Base-by-base conservation (phyloP, 2,797 vertebrate species). In the Myotis findleyi region DNA sequence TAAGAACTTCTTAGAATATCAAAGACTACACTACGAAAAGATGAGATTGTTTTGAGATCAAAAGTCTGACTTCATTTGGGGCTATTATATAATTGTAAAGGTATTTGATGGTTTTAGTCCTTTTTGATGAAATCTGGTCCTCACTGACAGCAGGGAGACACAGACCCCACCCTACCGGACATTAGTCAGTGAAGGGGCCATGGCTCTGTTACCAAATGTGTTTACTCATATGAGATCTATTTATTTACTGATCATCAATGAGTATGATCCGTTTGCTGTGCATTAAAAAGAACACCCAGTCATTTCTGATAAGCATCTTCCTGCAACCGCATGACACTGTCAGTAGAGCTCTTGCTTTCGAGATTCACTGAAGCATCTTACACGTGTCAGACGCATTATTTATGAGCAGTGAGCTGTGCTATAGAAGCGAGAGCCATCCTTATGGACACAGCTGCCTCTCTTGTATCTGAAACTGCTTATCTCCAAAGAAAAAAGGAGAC, bases 341-440 rank as follows among this genome's bases (percentile, higher is more conserved):
- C 87, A 77, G 27, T 18, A 86, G 55, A 94, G n/a, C 12, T 51
- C 23, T 66, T 87, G 20, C 68, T 72, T 90, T 47, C 16, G 30
- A 95, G 91, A 73, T n/a, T 66, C 81, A 25, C 47, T 21, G 62
- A 64, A 38, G n/a, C 49, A 66, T 82, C 77, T 94, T 57, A 49
- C 57, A 59, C 69, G 23, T 64, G 81, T 73, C 53, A 89, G 41
- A 66, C 21, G 84, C 75, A 87, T 92, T 94, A 95, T 75, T 91
- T 75, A 87, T 68, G 27, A 94, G 79, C 57, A 92, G 69, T 25
- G 71, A 95, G 38, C 88, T 80, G 30, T 33, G 64, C 33, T 12
- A 20, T 3, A 66, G 20, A 95, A 64, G 25, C 14, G 6, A 96
- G 11, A 87, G 55, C 20, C 66, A 84, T 72, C 87, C 44, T 41